Conservation (phyloP, 1,140 invertebrate species). For the Ceratosolen fusciceps region DNA sequence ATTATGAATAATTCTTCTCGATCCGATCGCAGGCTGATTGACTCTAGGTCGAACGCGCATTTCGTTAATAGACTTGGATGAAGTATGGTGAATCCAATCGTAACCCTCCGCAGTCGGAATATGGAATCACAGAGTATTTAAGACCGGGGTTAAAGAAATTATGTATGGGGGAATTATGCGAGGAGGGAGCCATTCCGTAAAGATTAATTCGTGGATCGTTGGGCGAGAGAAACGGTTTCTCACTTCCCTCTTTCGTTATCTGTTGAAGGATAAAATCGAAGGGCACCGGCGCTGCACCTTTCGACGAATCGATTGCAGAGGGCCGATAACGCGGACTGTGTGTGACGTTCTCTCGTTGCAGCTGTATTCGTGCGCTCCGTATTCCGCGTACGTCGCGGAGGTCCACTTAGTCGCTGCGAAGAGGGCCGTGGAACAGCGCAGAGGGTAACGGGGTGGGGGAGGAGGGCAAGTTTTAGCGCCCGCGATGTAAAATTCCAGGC, state of each 20-base stretch:
- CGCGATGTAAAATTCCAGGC: slow-evolving; percentile 34
- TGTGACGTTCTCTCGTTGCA: slow-evolving; percentile 9
- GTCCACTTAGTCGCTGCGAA: no score
- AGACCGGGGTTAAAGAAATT: slow-evolving; percentile 4
- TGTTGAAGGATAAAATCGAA: slow-evolving; percentile 30
- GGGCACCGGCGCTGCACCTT: slow-evolving; percentile 26
- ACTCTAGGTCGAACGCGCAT: no score
- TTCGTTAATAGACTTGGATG: no score
- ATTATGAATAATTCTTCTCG: no score
- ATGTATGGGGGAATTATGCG: no score
- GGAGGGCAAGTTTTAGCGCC: neutral
- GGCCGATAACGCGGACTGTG: slow-evolving; percentile 5
- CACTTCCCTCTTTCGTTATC: slow-evolving; percentile 28
- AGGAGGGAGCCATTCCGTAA: neutral
- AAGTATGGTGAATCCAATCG: no score
- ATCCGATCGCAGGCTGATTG: no score
- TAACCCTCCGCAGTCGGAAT: neutral
- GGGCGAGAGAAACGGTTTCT: neutral
- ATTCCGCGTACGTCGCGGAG: neutral
- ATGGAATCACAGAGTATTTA: neutral
- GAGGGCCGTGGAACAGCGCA: neutral
- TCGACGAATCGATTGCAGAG: slow-evolving; percentile 37
- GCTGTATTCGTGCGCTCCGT: neutral
- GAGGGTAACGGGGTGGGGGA: neutral
- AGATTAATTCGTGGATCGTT: slow-evolving; percentile 9